These are phyloP conservation scores for Planococcus citri DNA, from an alignment of 1,140 invertebrate species.

Conservation along the genomic window DNA sequence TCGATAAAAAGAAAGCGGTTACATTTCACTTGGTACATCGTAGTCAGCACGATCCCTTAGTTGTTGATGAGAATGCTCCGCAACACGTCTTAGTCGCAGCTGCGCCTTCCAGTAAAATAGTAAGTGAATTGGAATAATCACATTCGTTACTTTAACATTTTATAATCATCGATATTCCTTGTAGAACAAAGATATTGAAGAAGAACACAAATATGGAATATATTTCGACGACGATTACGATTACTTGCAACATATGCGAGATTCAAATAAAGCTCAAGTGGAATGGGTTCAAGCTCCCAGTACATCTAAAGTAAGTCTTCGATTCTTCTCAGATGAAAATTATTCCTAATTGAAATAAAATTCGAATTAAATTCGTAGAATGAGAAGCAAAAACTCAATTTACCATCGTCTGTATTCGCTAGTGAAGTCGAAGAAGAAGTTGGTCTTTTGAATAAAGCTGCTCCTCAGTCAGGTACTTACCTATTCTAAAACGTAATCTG, in stretches of 20 bases:
- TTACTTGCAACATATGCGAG: conserved; percentile 76
- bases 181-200: conserved; percentile 47
- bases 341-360: neutral
- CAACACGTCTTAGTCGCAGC: conserved; percentile 64
- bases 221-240: conserved; percentile 94
- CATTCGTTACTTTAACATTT: neutral
- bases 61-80: conserved; percentile 74
- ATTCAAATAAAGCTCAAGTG: neutral
- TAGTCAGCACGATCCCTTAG: conserved; percentile 82
- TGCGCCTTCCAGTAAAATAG: conserved; percentile 10
- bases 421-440: conserved; percentile 77
- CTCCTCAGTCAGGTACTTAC: conserved; percentile 54
- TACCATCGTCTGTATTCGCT: conserved; percentile 85
- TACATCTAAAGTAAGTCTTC: neutral
- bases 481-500: conserved; percentile 24
- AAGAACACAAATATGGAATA: conserved; percentile 82
- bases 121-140: conserved; percentile 8
- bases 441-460: conserved; percentile 79
- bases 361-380: conserved; percentile 22
- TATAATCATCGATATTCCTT: neutral
- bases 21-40: conserved; percentile 85
- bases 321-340: no score
- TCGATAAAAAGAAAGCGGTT: conserved; percentile 80
- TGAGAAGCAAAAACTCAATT: conserved; percentile 39
- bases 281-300: neutral